A percentile compares a stretch with the other conserved stretches of the same genome.
phyloP scores from a whole-genome alignment of 2,797 vertebrate genomes.

The Neomorphus geoffroyi region DNA sequence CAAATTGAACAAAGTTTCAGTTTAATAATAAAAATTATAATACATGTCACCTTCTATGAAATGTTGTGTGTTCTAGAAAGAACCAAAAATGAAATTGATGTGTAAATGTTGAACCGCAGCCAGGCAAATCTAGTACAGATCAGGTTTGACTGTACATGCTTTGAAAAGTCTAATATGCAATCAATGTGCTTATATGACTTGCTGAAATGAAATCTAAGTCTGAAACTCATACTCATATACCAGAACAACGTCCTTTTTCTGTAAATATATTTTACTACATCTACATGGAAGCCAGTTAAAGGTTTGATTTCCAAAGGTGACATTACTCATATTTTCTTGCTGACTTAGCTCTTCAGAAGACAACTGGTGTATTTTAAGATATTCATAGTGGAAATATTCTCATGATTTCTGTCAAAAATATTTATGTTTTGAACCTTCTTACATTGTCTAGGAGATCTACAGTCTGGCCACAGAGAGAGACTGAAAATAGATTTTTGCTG shows the following conservation, averaged over 20 bases:
- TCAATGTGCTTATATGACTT: not conserved
- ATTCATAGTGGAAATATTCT: not conserved
- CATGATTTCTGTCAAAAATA: not conserved
- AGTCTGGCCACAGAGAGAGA: not conserved
- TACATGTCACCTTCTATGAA: not conserved
- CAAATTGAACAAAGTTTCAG: not conserved
- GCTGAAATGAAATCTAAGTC: not conserved
- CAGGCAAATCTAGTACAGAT: fast-evolving
- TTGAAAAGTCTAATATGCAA: not conserved
- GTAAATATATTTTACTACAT: not conserved
- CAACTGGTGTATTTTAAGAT: not conserved
- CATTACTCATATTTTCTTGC: not conserved
- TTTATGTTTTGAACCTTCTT: not conserved
- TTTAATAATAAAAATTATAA: not conserved
- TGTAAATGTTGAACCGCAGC: not conserved
- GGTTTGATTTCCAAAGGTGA: not conserved
- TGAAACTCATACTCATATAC: not conserved
- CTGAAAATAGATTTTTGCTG: not conserved
- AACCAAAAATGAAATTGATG: not conserved
- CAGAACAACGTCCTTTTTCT: not conserved
- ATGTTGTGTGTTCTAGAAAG: not conserved
- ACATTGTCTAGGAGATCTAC: not conserved
- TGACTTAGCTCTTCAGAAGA: not conserved
- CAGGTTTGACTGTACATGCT: not conserved
- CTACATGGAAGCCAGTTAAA: not conserved